Evolutionary conservation across 2,888 invertebrate species (phyloP), one percentile per base, ranked within the genome.

Genomic region (Lasioglossum morio): DNA sequence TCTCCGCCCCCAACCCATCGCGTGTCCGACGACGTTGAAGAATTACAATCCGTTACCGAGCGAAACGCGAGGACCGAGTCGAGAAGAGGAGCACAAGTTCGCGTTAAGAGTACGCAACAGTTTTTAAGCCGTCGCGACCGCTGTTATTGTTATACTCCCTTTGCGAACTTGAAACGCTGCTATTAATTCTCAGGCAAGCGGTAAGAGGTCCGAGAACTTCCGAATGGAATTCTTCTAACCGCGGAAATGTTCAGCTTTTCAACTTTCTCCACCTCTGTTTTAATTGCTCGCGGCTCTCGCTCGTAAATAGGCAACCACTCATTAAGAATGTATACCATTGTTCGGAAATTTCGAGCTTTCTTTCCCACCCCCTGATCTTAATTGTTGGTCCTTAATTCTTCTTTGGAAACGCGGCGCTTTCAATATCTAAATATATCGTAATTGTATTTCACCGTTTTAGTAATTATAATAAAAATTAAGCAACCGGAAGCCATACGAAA

Each of bases 21-120:
- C 86, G 90, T 90, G 84, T 84, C 86, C 87, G 90, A 86, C 82
- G 89, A 89, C 85, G 81, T 82, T 85, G 85, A 89, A 87, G 90
- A 90, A 90, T 89, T 82, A 82, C 86, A 89, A 89, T 82, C 80
- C 77, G 77, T 74, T 78, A 72, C 63, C 57, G 60, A 27, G 48
- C 72, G 75, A 77, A 72, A 66, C 66, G 66, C 23, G 34, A 60
- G 34, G 23, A 23, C 8, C 19, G 66, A 8, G 34, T 0, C 10
- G 19, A 60, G 60, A 60, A 16, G 60, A 27, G 5, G 14, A 27
- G 14, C 53, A 4, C 34, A 90, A 87, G 85, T 88, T 89, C 85
- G 78, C 79, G 75, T 72, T 81, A 89, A 86, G 85, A 79, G 85
- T 83, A 82, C 79, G 73, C 76, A 78, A 86, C 86, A 90, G 87